Evolutionary conservation across 2,888 invertebrate species (phyloP).

Genomic region (Napeogenes inachia): DNA sequence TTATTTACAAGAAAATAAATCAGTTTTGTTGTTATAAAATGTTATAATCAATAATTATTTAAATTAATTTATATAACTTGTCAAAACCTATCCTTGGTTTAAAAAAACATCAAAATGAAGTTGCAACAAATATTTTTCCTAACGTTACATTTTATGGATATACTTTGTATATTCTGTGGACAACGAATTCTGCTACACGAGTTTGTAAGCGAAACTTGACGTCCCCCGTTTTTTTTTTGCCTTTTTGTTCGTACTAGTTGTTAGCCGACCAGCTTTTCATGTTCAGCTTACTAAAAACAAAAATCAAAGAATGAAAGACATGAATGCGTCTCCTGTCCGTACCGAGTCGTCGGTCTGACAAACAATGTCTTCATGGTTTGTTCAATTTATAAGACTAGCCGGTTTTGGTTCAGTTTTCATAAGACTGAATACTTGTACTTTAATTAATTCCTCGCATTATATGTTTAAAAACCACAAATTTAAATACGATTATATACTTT

Average conservation of each 20-base stretch:
- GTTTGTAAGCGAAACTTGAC: constrained; percentile 19
- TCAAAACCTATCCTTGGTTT: no score
- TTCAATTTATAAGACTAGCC: not conserved
- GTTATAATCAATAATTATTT: no score
- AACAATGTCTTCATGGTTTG: not conserved
- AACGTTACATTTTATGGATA: no score
- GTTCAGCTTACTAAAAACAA: constrained; percentile 12
- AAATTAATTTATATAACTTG: no score
- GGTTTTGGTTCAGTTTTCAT: not conserved
- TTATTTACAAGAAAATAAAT: no score
- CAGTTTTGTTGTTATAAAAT: no score
- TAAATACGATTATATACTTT: no score
- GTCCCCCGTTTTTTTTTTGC: constrained; percentile 11
- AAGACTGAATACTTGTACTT: no score
- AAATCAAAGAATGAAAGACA: constrained; percentile 9
- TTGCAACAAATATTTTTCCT: no score
- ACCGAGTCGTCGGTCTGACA: not conserved
- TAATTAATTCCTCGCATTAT: no score
- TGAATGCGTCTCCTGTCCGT: constrained; percentile 6
- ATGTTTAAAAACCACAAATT: no score
- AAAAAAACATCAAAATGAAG: no score
- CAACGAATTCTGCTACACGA: constrained; percentile 7
- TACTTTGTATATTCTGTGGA: not conserved
- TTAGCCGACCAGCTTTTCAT: constrained; percentile 19
- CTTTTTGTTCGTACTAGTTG: constrained; percentile 18